Evolutionary conservation across 2,113 vertebrate genomes (phyloP).

Genomic region (Bubo blakistoni): DNA sequence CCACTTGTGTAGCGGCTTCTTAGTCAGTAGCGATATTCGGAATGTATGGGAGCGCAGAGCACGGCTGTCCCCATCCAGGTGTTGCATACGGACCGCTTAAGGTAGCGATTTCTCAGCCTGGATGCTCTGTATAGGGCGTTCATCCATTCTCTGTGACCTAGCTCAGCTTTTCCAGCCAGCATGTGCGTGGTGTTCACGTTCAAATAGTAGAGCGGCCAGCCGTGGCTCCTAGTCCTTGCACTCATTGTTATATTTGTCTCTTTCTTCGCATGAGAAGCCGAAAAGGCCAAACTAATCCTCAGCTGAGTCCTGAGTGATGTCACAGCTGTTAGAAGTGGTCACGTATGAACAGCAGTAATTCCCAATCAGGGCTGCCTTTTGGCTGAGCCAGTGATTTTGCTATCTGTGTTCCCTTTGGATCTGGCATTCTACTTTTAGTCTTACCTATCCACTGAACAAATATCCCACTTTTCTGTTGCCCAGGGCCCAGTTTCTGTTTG

Average conservation of each 20-base stretch:
- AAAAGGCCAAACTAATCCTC: neutral
- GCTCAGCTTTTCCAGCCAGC: neutral
- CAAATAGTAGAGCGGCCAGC: neutral
- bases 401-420: neutral
- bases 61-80: fast-evolving
- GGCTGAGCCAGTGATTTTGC: neutral
- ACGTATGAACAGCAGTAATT: neutral
- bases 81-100: fast-evolving
- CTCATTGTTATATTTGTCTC: fast-evolving
- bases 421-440: neutral
- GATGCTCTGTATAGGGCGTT: fast-evolving
- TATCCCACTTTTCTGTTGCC: neutral
- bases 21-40: fast-evolving
- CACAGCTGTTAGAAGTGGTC: neutral
- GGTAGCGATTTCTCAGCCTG: neutral
- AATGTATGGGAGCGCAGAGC: fast-evolving
- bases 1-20: fast-evolving
- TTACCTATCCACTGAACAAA: neutral
- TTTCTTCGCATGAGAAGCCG: neutral
- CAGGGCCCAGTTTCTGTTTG: neutral
- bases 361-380: fast-evolving
- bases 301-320: neutral
- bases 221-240: neutral
- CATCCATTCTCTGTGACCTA: fast-evolving
- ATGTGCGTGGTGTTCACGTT: fast-evolving